Percentiles rank a stretch among this genome's conserved stretches.
Conservation (phyloP, 2,113 vertebrate species). For the Neolamprologus modestus region DNA sequence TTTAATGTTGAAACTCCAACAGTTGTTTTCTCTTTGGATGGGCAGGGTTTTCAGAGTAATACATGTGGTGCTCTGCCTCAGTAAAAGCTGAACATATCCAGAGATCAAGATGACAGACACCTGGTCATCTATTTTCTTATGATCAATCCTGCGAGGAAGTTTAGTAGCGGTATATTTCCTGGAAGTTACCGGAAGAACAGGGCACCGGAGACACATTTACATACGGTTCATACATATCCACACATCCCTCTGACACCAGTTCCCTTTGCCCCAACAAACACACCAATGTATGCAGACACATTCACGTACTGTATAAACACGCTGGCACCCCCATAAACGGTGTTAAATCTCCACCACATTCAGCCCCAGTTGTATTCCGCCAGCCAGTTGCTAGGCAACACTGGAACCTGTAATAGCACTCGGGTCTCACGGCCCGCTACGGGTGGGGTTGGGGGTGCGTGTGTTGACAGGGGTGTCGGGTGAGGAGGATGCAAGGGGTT, state of each 20-base stretch:
- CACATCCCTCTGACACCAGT: background rate
- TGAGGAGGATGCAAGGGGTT: background rate
- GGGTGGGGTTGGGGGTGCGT: background rate
- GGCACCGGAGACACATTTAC: background rate
- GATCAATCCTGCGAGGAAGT: background rate
- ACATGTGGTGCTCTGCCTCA: background rate
- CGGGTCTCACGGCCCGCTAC: slow-evolving; percentile 26
- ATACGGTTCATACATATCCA: background rate
- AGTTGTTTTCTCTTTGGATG: background rate
- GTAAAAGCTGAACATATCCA: background rate
- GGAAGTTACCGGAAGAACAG: background rate
- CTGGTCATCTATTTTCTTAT: background rate
- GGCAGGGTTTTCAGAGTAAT: background rate
- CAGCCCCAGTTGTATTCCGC: slow-evolving; percentile 37
- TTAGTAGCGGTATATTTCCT: background rate
- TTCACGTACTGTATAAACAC: background rate
- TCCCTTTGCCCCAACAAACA: background rate
- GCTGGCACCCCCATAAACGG: slow-evolving; percentile 18
- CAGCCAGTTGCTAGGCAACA: slow-evolving; percentile 73
- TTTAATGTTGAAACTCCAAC: background rate
- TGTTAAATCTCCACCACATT: slow-evolving; percentile 40
- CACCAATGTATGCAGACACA: background rate
- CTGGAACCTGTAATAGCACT: slow-evolving; percentile 44
- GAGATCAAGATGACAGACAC: background rate
- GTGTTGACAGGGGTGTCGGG: background rate